phyloP scores from a whole-genome alignment of 2,113 vertebrate species.

The Triplophysa rosa region DNA sequence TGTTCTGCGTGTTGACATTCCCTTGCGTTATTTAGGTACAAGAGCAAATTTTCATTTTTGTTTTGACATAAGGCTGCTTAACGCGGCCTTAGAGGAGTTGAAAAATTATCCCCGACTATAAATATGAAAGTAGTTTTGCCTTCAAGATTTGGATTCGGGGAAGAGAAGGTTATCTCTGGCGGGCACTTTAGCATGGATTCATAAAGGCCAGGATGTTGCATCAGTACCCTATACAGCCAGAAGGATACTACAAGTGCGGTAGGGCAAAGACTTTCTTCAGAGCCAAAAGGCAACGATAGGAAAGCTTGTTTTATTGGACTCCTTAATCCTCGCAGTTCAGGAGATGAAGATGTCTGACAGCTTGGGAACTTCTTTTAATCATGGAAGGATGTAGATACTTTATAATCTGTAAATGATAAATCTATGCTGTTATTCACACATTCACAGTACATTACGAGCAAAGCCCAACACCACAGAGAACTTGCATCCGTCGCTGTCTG shows the following conservation, averaged over 20 bases:
- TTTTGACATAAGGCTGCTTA: conserved; percentile 13
- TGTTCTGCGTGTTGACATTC: conserved; percentile 1
- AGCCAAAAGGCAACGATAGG: background rate
- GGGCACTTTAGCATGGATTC: background rate
- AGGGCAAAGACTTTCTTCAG: background rate
- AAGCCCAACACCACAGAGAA: conserved; percentile 52
- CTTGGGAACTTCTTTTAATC: conserved; percentile 5
- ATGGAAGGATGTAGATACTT: background rate
- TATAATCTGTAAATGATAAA: conserved; percentile 32
- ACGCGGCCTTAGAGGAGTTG: background rate
- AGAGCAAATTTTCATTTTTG: conserved; percentile 10
- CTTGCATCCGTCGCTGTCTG: conserved; percentile 39
- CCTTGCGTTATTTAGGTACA: background rate
- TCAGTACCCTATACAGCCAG: background rate
- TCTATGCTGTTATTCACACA: background rate
- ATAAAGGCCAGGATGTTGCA: background rate
- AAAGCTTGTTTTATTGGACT: background rate
- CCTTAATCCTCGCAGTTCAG: background rate
- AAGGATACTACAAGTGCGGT: background rate
- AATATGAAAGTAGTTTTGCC: conserved; percentile 6
- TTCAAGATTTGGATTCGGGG: conserved; percentile 16
- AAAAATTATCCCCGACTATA: background rate
- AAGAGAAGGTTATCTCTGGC: background rate
- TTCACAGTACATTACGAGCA: conserved; percentile 65
- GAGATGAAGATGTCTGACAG: conserved; percentile 28